Base-by-base conservation (phyloP, 2,113 vertebrate species). In the Tor tambroides region DNA sequence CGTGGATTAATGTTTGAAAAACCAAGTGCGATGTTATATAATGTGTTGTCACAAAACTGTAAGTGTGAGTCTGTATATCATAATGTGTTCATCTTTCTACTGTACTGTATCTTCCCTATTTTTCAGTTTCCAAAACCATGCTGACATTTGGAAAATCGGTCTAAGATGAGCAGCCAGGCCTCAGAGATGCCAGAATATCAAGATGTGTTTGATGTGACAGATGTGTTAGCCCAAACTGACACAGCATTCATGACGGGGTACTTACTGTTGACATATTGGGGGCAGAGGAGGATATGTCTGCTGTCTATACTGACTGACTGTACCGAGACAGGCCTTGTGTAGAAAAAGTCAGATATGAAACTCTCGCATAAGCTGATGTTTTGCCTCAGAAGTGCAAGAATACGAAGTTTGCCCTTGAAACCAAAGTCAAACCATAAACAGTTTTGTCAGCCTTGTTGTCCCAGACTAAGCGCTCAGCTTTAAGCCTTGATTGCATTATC, bases 181-280 rank as follows among this genome's bases (percentile, higher is more conserved):
- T 86, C 21, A 26, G 69, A 84, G 41, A 76, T 75, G 26, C 15
- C 86, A 67, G 79, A 80, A 87, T 28, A 76, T 89, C 38, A 65
- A 61, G 74, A 75, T 65, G 38, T 72, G 83, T 75, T 83, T 83
- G 21, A 80, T 76, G 85, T 84, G 85, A 26, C 56, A 84, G 85
- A 74, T 84, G 80, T 84, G 77, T 80, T 86, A 80, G 84, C 43
- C 75, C 59, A 38, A 35, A 54, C 19, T 78, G 86, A 56, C 86
- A 86, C 83, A 38, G 41, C 80, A 67, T 86, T 80, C 63, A 82
- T 84, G 81, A 86, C 28, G 72, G 65, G 81, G 69, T 46, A 51
- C 80, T 81, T 84, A 43, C 84, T 12, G 38, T 38, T 80, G 89
- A 90, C 80, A 84, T 43, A 88, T 86, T 86, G 59, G 46, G 80